phyloP scores from a whole-genome alignment of 1,140 invertebrate species.

The Apis dorsata region DNA sequence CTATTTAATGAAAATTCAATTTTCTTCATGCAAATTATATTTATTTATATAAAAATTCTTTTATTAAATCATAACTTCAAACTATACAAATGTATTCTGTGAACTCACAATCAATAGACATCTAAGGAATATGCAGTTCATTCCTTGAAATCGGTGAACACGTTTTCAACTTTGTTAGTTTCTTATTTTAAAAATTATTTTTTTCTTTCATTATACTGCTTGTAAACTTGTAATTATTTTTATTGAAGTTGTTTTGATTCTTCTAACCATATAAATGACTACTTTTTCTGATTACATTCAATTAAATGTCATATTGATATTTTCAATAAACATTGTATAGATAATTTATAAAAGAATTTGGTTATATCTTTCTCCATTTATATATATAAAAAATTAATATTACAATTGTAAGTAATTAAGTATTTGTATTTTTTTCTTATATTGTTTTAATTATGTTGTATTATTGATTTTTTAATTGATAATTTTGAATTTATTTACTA shows the following conservation, averaged over 20 bases:
- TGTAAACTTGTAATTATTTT: background rate
- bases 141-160: slow-evolving; percentile 27
- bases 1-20: background rate
- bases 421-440: background rate
- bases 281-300: background rate
- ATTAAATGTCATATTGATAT: background rate
- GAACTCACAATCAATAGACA: slow-evolving; percentile 53
- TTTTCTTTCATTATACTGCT: background rate
- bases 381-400: background rate
- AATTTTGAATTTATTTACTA: background rate
- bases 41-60: background rate
- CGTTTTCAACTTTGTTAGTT: slow-evolving; percentile 14
- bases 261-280: slow-evolving; percentile 29
- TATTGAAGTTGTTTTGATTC: slow-evolving; percentile 30
- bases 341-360: background rate
- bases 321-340: background rate
- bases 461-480: slow-evolving; percentile 2
- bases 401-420: background rate
- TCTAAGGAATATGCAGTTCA: slow-evolving; percentile 31
- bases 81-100: slow-evolving; percentile 8
- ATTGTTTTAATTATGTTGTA: background rate
- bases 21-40: background rate
- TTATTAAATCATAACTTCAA: slow-evolving; percentile 2
- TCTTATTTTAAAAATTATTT: background rate
- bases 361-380: background rate